Percentiles rank a stretch among this genome's conserved stretches.
Evolutionary conservation across 2,888 invertebrate genomes (phyloP).

Genomic region (Nomada fucata): DNA sequence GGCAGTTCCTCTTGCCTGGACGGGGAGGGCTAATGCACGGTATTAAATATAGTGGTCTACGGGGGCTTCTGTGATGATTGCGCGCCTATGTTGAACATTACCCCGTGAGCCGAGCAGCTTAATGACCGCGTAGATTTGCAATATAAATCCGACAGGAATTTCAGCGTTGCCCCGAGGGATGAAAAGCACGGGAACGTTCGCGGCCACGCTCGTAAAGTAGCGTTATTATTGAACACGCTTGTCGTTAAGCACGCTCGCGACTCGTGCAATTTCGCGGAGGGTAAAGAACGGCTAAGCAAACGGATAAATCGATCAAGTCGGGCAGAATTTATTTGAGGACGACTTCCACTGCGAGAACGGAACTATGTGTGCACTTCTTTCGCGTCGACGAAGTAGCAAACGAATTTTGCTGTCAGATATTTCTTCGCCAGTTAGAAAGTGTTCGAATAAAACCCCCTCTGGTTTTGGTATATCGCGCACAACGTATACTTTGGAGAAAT

Average conservation of each 20-base stretch:
- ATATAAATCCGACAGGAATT: slow-evolving; percentile 31
- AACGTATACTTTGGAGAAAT: no score
- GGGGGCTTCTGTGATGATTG: slow-evolving; percentile 39
- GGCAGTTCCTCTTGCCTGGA: background rate
- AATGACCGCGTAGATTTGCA: slow-evolving; percentile 48
- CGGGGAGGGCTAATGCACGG: slow-evolving; percentile 27
- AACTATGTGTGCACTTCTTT: no score
- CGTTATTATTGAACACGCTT: slow-evolving; percentile 37
- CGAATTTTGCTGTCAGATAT: no score
- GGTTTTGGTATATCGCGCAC: no score
- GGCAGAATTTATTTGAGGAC: background rate
- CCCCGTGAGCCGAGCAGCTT: slow-evolving; percentile 21
- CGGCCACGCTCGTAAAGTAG: slow-evolving; percentile 29
- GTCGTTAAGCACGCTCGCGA: slow-evolving; percentile 25
- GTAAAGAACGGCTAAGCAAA: background rate
- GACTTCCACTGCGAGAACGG: background rate
- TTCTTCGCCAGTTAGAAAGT: no score
- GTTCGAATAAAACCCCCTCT: no score
- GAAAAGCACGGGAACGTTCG: slow-evolving; percentile 12
- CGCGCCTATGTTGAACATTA: slow-evolving; percentile 34
- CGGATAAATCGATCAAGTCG: background rate
- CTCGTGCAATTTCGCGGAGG: slow-evolving; percentile 2
- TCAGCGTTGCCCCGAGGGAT: slow-evolving; percentile 19
- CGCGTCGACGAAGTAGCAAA: no score
- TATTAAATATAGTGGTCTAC: slow-evolving; percentile 38